These are phyloP conservation scores for Petrocephalus microphthalmus DNA, from an alignment of 2,113 vertebrate genomes.

Conservation along the genomic window DNA sequence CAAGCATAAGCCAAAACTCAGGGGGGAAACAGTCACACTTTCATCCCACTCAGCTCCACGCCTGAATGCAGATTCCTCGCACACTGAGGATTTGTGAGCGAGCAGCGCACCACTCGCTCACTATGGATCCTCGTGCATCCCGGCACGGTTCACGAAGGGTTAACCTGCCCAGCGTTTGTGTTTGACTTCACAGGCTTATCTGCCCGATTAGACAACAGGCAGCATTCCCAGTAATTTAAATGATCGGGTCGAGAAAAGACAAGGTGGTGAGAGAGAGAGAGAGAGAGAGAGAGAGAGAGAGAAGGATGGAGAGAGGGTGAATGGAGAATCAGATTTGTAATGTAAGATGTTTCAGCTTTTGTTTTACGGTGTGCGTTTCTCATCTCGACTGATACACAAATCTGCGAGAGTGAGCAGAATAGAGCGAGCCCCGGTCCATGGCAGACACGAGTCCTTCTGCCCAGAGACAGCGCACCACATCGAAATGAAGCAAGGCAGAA, in stretches of 20 bases:
- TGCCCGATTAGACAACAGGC: constrained; percentile 3
- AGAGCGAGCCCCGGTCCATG: background rate
- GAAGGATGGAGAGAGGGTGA: background rate
- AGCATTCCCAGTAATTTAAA: background rate
- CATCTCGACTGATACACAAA: background rate
- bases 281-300: background rate
- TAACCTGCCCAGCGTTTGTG: background rate
- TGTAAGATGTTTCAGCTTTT: background rate
- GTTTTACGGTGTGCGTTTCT: background rate
- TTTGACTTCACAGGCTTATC: background rate
- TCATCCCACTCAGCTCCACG: background rate
- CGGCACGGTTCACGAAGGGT: background rate
- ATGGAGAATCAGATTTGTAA: background rate
- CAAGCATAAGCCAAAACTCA: background rate
- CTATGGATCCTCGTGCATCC: background rate
- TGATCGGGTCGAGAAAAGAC: background rate
- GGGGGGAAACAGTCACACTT: background rate
- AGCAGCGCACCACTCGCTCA: background rate
- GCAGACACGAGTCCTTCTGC: background rate
- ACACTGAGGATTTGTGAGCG: background rate
- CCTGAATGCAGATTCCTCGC: background rate
- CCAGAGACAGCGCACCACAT: background rate
- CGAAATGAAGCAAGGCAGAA: background rate
- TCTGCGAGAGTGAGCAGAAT: background rate
- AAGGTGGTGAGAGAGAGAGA: background rate